Evolutionary conservation across 2,888 invertebrate species (phyloP), one percentile per base, ranked within the genome.

Genomic region (Drosophila meridionalis): DNA sequence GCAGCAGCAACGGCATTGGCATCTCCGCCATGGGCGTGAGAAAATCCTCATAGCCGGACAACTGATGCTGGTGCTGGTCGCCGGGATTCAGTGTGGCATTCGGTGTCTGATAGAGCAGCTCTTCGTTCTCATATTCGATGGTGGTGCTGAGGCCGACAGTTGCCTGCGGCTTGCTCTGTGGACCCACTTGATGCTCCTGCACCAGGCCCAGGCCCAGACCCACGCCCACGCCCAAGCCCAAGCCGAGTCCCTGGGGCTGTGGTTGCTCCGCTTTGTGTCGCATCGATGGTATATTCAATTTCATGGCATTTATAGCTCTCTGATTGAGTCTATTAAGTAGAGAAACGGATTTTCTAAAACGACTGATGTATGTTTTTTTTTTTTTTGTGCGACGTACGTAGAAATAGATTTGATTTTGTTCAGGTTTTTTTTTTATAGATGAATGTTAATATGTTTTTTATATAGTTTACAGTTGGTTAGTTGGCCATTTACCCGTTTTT

Each of bases 311-410:
- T 71, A 92, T 81, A 72, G 92, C 91, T 91, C 91, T 93, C 78
- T 92, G 92, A 92, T 93, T 93, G 79, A 93, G 92, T 91, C 93
- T 93, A 92, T 92, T 93, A 82, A 92, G 91, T 90, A 93, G 92
- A 92, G 93, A 93, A 91, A 92, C 91, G 90, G 93, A 93, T 92
- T 93, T 93, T 91, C 92, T 92, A 90, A 93, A 93, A 88, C 93
- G 92, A 85, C 90, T 90, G 65, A 71, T 59, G 70, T 58, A 45
- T 73, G 20, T 50, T 53, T 47, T 40, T 75, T 62, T 38, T 75
- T 63, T 42, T 82, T 60, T 68, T 77, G 69, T 50, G 55, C 76
- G 71, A 72, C 72, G 78, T 80, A 78, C 66, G 78, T 76, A 59
- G 69, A 57, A 40, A 73, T 73, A 42, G 60, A 61, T 62, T 76